Percentiles rank a stretch among this genome's conserved stretches.
These are phyloP conservation scores for Corynorhinus townsendii DNA, from an alignment of 2,113 vertebrate genomes.

Conservation along the genomic window DNA sequence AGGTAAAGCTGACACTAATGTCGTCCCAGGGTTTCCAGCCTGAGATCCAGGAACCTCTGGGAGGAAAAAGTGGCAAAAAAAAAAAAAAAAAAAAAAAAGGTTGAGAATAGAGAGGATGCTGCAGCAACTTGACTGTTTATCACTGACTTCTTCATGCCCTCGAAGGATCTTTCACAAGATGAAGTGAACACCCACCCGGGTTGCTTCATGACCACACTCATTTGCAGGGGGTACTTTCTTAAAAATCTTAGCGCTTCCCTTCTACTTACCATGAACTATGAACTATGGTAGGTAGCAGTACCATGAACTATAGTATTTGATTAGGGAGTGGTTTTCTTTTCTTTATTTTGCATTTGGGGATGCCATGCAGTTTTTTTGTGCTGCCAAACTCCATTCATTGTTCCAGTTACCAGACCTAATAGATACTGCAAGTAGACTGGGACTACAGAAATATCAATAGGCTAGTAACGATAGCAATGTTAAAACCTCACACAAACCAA, in stretches of 20 bases:
- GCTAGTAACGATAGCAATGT: neutral
- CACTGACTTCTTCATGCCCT: neutral
- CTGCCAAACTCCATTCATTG: neutral
- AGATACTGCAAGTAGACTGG: neutral
- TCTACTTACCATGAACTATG: neutral
- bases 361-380: neutral
- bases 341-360: neutral
- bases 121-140: neutral
- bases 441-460: neutral
- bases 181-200: fast-evolving
- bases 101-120: neutral
- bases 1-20: fast-evolving
- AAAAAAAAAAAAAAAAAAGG: neutral
- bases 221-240: neutral
- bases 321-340: neutral
- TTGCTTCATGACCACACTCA: neutral
- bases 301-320: neutral
- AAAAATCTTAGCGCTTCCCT: neutral
- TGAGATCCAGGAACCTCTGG: neutral
- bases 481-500: neutral
- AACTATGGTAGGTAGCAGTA: neutral
- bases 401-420: neutral
- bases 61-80: neutral
- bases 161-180: neutral
- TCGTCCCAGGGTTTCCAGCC: neutral